Evolutionary conservation across 2,113 vertebrate genomes (phyloP).

Genomic region (Dicrurus megarhynchus): DNA sequence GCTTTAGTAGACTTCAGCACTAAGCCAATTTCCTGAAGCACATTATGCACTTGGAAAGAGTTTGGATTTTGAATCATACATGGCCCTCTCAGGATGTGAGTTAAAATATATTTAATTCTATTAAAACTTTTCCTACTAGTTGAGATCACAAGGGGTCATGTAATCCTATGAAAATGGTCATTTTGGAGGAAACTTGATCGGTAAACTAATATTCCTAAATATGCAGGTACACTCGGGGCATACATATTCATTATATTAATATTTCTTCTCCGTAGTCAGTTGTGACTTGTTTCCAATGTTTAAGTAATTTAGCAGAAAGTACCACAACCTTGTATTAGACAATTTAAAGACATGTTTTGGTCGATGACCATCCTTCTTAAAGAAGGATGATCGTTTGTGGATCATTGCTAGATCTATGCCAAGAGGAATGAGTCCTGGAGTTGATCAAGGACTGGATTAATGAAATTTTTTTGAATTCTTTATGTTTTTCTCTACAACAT

Average conservation of each 20-base stretch:
- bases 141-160: not conserved
- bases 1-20: constrained; percentile 16
- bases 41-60: not conserved
- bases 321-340: not conserved
- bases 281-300: not conserved
- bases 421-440: not conserved
- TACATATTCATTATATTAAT: not conserved
- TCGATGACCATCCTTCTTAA: not conserved
- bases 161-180: not conserved
- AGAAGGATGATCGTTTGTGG: not conserved
- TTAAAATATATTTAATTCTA: constrained; percentile 5
- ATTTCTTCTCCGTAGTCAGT: not conserved
- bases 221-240: not conserved
- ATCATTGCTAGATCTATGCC: not conserved
- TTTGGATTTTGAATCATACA: not conserved
- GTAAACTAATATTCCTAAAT: not conserved
- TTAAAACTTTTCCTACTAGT: not conserved
- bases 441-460: not conserved
- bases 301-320: not conserved
- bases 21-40: constrained; percentile 34
- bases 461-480: not conserved
- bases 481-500: not conserved
- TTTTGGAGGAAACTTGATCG: not conserved
- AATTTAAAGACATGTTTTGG: not conserved
- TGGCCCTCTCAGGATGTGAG: not conserved